Percentiles rank a stretch among this genome's conserved stretches.
phyloP scores from a whole-genome alignment of 2,888 invertebrate species.

The Orchesella flavescens region DNA sequence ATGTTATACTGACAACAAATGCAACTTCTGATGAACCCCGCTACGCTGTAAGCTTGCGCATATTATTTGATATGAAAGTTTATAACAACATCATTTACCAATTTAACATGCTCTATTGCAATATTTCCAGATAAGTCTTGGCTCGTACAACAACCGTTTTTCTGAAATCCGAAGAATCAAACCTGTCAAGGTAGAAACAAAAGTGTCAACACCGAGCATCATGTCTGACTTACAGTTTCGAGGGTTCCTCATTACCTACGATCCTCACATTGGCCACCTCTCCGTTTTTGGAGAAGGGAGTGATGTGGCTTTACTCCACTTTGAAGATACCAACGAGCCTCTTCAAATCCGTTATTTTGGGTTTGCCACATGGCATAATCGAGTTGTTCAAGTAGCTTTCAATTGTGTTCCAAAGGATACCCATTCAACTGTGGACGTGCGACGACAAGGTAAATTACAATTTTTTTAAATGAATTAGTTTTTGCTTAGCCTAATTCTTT shows the following conservation, averaged over 20 bases:
- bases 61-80: slow-evolving; percentile 2
- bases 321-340: slow-evolving; percentile 61
- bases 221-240: slow-evolving; percentile 66
- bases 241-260: slow-evolving; percentile 66
- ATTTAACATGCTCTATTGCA: too few relatives aligned
- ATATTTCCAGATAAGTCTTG: slow-evolving; percentile 63
- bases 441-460: slow-evolving; percentile 26
- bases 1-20: slow-evolving; percentile 60
- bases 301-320: slow-evolving; percentile 60
- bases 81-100: slow-evolving; percentile 11
- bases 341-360: slow-evolving; percentile 59
- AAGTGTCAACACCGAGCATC: slow-evolving; percentile 65
- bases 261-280: slow-evolving; percentile 56
- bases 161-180: slow-evolving; percentile 65
- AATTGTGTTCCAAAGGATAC: slow-evolving; percentile 65
- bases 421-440: slow-evolving; percentile 29
- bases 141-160: slow-evolving; percentile 68
- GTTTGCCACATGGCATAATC: slow-evolving; percentile 66
- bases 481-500: not conserved
- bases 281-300: slow-evolving; percentile 65
- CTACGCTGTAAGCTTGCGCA: slow-evolving; percentile 54
- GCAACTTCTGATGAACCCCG: slow-evolving; percentile 46
- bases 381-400: slow-evolving; percentile 68
- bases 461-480: not conserved
- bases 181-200: slow-evolving; percentile 48